phyloP scores from a whole-genome alignment of 2,888 invertebrate genomes.

The Cosmorhoe ocellata region DNA sequence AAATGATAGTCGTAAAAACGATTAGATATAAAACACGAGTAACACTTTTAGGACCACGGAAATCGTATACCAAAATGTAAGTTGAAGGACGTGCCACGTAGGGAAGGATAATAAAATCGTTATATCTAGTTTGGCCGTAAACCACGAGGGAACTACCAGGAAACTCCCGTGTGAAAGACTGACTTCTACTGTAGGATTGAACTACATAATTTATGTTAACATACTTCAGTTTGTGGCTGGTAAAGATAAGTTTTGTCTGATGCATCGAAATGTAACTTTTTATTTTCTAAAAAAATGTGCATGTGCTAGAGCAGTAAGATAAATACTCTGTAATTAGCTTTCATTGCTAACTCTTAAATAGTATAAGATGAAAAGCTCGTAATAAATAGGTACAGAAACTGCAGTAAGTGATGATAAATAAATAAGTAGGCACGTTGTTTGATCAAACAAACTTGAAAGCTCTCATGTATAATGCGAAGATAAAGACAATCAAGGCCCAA shows the following conservation, averaged over 20 bases:
- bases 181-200: not conserved
- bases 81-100: conserved; percentile 31
- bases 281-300: no score
- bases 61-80: conserved; percentile 32
- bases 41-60: conserved; percentile 31
- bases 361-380: no score
- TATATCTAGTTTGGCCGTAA: conserved; percentile 32
- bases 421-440: not conserved
- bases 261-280: no score
- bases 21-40: conserved; percentile 31
- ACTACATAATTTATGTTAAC: not conserved
- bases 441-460: conserved; percentile 4
- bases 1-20: conserved; percentile 27
- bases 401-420: no score
- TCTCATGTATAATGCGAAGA: conserved; percentile 3
- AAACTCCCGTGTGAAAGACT: conserved; percentile 23
- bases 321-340: no score
- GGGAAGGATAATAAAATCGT: conserved; percentile 33
- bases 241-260: not conserved
- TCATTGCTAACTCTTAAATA: not conserved
- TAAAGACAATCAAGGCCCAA: conserved; percentile 13
- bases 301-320: no score
- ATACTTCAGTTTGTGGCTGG: not conserved
- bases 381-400: not conserved
- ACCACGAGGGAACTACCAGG: conserved; percentile 23